A percentile compares a stretch with the other conserved stretches of the same genome.
phyloP scores from a whole-genome alignment of 2,797 vertebrate genomes.

The Neolamprologus multifasciatus region DNA sequence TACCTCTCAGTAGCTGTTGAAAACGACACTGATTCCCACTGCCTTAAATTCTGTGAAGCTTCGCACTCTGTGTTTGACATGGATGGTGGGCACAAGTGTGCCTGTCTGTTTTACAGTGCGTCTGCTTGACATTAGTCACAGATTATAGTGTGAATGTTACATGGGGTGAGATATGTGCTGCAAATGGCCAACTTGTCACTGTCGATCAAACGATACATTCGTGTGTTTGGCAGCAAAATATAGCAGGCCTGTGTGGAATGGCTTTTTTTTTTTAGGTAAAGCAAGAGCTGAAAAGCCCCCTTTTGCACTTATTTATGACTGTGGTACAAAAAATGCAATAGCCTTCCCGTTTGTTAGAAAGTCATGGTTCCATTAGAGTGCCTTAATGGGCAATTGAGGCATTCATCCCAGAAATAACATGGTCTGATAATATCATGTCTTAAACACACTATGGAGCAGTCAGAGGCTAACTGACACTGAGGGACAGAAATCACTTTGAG shows the following conservation, averaged over 20 bases:
- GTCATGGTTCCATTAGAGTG: slow-evolving; percentile 1
- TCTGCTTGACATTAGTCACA: slow-evolving; percentile 30
- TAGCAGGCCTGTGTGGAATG: background rate
- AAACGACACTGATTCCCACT: background rate
- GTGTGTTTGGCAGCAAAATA: background rate
- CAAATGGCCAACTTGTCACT: background rate
- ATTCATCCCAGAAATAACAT: slow-evolving; percentile 15
- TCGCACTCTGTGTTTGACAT: background rate
- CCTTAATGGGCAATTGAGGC: slow-evolving; percentile 9
- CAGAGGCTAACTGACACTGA: background rate
- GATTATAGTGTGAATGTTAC: background rate
- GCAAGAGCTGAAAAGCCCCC: background rate
- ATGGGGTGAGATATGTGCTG: background rate
- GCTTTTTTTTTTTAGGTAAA: background rate
- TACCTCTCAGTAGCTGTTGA: background rate
- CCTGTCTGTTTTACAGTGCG: background rate
- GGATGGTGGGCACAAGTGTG: background rate
- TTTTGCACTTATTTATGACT: background rate
- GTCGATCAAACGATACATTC: background rate
- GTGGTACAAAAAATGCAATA: background rate
- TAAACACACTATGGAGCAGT: background rate
- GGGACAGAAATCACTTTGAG: slow-evolving; percentile 8
- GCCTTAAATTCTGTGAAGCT: background rate
- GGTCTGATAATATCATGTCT: background rate
- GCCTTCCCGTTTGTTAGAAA: background rate